Conservation (phyloP, 2,797 vertebrate species). For the Hapalemur alaotrensis region DNA sequence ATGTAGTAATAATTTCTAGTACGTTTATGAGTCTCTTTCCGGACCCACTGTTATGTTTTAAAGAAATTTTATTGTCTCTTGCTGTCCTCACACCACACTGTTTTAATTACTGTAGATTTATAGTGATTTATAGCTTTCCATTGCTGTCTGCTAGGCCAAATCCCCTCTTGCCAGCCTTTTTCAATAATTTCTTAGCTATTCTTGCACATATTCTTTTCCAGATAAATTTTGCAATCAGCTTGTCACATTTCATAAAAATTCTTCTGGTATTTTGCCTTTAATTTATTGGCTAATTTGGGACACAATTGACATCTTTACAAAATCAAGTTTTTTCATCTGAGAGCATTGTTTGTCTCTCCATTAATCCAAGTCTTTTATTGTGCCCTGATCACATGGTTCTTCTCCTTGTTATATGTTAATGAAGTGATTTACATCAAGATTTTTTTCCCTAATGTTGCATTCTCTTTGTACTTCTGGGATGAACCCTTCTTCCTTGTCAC, state of each 20-base stretch:
- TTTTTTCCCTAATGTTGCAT: background rate
- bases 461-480: background rate
- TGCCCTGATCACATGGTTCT: background rate
- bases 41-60: background rate
- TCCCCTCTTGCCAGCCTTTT: background rate
- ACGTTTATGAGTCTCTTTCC: background rate
- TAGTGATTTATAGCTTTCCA: background rate
- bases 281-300: background rate
- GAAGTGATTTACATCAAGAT: background rate
- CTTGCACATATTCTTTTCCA: constrained; percentile 3
- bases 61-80: background rate
- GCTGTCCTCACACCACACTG: background rate
- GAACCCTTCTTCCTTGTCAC: background rate
- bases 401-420: background rate
- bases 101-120: background rate
- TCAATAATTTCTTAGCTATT: background rate
- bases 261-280: constrained; percentile 31
- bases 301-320: background rate
- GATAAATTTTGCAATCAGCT: constrained; percentile 5
- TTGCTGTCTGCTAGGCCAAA: background rate
- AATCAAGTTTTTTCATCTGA: background rate
- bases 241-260: constrained; percentile 29
- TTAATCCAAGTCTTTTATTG: background rate
- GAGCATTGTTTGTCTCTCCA: background rate
- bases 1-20: background rate